Evolutionary conservation across 2,888 invertebrate genomes (phyloP).

Genomic region (Baccha elongata): DNA sequence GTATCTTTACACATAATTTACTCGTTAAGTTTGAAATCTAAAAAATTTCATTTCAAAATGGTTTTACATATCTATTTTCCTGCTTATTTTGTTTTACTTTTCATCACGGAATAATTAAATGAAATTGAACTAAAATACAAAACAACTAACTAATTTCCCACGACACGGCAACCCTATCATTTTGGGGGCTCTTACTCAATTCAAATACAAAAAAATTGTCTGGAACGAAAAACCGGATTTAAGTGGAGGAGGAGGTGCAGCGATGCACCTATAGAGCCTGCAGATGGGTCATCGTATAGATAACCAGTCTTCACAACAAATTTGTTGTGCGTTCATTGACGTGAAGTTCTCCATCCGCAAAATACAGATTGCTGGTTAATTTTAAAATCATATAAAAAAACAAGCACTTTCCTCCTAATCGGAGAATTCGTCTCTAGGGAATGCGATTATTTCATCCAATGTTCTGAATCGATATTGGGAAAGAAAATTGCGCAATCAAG

Average conservation of each 20-base stretch:
- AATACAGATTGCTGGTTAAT: conserved; percentile 43
- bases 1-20: too few relatives aligned
- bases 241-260: conserved; percentile 39
- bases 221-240: conserved; percentile 45
- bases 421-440: conserved; percentile 6
- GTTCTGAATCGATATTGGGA: conserved; percentile 49
- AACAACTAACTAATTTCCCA: too few relatives aligned
- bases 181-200: neutral
- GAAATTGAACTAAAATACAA: too few relatives aligned
- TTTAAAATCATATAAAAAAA: conserved; percentile 37
- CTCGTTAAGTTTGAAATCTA: too few relatives aligned
- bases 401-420: conserved; percentile 49
- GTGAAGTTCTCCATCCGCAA: conserved; percentile 11
- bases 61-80: too few relatives aligned
- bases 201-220: conserved; percentile 36
- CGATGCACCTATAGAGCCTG: neutral
- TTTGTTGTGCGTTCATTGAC: conserved; percentile 50
- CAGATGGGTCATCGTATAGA: too few relatives aligned
- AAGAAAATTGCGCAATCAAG: conserved; percentile 71
- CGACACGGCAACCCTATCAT: neutral
- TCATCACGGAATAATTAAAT: too few relatives aligned
- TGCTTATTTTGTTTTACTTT: too few relatives aligned
- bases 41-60: too few relatives aligned
- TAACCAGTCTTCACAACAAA: conserved; percentile 20
- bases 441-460: conserved; percentile 23